A percentile compares a stretch with the other conserved stretches of the same genome.
Conservation (phyloP, 2,113 vertebrate species). For the Zingel zingel region DNA sequence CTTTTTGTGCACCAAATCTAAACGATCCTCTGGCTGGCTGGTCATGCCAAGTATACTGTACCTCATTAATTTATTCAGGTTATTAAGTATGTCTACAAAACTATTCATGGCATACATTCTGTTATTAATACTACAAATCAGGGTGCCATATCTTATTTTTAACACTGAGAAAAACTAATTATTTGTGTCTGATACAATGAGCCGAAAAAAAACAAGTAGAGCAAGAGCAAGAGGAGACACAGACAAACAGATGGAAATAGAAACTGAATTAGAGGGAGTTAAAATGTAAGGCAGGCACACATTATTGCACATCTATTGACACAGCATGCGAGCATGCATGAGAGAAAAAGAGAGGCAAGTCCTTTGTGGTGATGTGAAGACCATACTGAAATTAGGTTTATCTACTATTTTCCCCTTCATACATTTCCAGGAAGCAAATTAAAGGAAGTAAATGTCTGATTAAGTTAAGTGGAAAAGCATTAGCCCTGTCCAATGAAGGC, state of each 20-base stretch:
- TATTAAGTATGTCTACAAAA: not conserved
- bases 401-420: not conserved
- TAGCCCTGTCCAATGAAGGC: constrained; percentile 12
- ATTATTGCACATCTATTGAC: not conserved
- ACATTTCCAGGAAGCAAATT: constrained; percentile 24
- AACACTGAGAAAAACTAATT: not conserved
- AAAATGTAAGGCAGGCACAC: not conserved
- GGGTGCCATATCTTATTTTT: not conserved
- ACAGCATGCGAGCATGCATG: not conserved
- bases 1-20: not conserved
- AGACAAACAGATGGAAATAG: constrained; percentile 17
- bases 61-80: not conserved
- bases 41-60: not conserved
- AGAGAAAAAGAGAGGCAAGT: not conserved
- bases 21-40: not conserved
- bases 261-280: constrained; percentile 39
- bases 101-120: not conserved
- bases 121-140: not conserved
- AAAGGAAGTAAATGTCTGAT: constrained; percentile 43
- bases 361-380: not conserved
- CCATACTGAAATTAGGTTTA: not conserved
- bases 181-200: not conserved
- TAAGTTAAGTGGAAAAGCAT: constrained; percentile 41
- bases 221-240: not conserved
- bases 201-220: not conserved